Conservation (phyloP, 2,888 invertebrate species). For the Ophioninae sp. region DNA sequence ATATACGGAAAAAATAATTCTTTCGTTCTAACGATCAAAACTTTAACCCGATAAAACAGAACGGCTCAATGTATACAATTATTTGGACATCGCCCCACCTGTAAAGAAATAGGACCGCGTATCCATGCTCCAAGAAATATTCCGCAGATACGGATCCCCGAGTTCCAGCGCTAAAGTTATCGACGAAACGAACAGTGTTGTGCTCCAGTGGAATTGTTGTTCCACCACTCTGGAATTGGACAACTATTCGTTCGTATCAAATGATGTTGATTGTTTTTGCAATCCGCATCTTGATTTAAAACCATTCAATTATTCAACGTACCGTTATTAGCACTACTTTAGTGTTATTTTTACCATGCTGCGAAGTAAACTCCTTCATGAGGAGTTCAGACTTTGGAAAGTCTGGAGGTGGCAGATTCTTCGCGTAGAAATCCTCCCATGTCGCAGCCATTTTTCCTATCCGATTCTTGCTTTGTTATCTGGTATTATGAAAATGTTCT, state of each 20-base stretch:
- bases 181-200: slow-evolving; percentile 98
- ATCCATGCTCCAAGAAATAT: slow-evolving; percentile 93
- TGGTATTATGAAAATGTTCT: neutral
- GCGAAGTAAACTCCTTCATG: slow-evolving; percentile 88
- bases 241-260: neutral
- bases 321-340: slow-evolving; percentile 91
- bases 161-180: slow-evolving; percentile 99
- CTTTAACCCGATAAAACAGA: too few relatives aligned
- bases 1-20: too few relatives aligned
- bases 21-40: too few relatives aligned
- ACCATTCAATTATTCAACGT: slow-evolving; percentile 75
- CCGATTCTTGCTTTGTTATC: neutral
- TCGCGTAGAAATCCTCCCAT: slow-evolving; percentile 93
- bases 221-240: slow-evolving; percentile 90
- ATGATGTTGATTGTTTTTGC: neutral
- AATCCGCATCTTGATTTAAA: neutral
- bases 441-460: slow-evolving; percentile 80
- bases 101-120: slow-evolving; percentile 97
- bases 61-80: too few relatives aligned
- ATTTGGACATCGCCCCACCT: slow-evolving; percentile 77
- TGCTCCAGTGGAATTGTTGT: slow-evolving; percentile 98
- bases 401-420: slow-evolving; percentile 89
- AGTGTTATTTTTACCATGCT: slow-evolving; percentile 86
- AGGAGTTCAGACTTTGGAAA: slow-evolving; percentile 88
- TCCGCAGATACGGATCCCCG: slow-evolving; percentile 97